These are phyloP conservation scores for Batillaria attramentaria DNA, from an alignment of 1,140 invertebrate genomes.

Conservation along the genomic window DNA sequence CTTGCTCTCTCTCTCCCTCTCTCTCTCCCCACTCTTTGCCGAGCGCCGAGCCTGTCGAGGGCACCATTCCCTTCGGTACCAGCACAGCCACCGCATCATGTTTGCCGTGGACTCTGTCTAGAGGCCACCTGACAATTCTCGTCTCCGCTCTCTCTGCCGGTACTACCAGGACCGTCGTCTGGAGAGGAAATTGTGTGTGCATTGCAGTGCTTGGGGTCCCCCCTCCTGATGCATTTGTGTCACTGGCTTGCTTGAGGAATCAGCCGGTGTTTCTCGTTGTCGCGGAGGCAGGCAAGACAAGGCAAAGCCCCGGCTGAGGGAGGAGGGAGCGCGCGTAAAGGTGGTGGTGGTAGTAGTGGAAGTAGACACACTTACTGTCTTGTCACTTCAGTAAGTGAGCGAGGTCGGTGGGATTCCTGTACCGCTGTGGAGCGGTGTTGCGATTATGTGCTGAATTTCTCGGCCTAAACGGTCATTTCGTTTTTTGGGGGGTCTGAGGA, in stretches of 20 bases:
- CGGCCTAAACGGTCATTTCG: neutral
- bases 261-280: too few relatives aligned
- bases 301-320: too few relatives aligned
- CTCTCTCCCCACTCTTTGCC: conserved; percentile 64
- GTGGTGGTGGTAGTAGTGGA: neutral
- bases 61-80: neutral
- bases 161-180: too few relatives aligned
- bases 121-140: too few relatives aligned
- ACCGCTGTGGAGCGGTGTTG: neutral
- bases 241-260: too few relatives aligned
- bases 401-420: neutral
- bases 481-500: neutral
- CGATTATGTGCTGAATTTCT: neutral
- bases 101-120: neutral
- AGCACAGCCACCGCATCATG: neutral
- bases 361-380: neutral
- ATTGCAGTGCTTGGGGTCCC: too few relatives aligned
- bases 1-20: conserved; percentile 30
- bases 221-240: too few relatives aligned
- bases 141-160: too few relatives aligned
- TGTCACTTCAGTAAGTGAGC: neutral
- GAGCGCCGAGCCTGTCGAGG: neutral
- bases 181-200: too few relatives aligned
- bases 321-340: neutral
- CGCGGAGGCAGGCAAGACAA: too few relatives aligned